Conservation (phyloP, 2,113 vertebrate species). For the Carassius carassius region DNA sequence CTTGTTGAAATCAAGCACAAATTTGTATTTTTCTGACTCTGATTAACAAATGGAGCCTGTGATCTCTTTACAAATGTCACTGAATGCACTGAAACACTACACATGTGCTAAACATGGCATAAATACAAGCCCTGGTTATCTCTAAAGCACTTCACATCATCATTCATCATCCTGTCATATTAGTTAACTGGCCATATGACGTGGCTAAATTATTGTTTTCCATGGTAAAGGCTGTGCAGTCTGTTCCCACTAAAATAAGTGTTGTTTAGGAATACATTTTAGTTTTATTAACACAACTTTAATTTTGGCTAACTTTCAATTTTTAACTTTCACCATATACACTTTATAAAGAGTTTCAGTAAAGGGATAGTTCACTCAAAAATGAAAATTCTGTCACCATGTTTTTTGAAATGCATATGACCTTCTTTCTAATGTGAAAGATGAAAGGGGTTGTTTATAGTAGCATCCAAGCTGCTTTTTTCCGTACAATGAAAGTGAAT, state of each 20-base stretch:
- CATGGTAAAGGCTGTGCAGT: slow-evolving; percentile 49
- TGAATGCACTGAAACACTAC: slow-evolving; percentile 61
- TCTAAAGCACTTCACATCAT: slow-evolving; percentile 68
- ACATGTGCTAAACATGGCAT: slow-evolving; percentile 53
- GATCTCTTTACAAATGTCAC: slow-evolving; percentile 62
- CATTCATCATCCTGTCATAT: slow-evolving; percentile 72
- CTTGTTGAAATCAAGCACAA: slow-evolving; percentile 61
- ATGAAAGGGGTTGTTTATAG: not conserved
- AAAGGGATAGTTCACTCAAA: not conserved
- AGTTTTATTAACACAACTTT: not conserved
- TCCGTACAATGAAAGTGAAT: not conserved
- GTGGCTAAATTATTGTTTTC: slow-evolving; percentile 65
- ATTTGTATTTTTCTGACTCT: slow-evolving; percentile 61
- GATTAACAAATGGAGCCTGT: slow-evolving; percentile 61
- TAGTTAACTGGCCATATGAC: slow-evolving; percentile 65
- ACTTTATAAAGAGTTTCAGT: no score
- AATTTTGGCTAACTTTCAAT: not conserved
- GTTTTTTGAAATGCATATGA: not conserved
- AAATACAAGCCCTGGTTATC: slow-evolving; percentile 66
- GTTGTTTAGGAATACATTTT: slow-evolving; percentile 2
- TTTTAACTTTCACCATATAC: no score
- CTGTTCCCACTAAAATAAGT: slow-evolving; percentile 35
- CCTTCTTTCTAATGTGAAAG: not conserved
- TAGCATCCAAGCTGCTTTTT: not conserved
- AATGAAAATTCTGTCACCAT: not conserved